Evolutionary conservation across 2,888 invertebrate genomes (phyloP).

Genomic region (Mayetiola destructor): DNA sequence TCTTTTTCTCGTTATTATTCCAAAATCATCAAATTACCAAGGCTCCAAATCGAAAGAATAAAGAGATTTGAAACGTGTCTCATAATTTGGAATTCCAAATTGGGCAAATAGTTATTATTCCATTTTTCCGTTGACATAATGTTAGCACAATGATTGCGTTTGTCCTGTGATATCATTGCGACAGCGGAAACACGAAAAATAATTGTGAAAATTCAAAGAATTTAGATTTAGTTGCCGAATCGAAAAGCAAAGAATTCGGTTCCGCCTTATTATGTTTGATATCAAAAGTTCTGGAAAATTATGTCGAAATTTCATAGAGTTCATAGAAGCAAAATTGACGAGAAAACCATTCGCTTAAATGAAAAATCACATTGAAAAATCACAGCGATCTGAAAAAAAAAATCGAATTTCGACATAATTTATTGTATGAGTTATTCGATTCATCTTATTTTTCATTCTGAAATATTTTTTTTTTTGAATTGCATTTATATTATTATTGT

Average conservation of each 20-base stretch:
- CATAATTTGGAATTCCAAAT: not conserved
- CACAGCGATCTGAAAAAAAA: not conserved
- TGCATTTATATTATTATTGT: too few species aligned
- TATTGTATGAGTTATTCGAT: too few species aligned
- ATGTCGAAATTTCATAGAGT: conserved; percentile 8
- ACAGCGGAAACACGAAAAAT: too few species aligned
- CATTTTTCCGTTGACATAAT: too few species aligned
- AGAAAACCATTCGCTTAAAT: not conserved
- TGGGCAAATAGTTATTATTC: not conserved
- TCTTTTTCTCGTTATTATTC: not conserved
- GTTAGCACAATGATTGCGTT: too few species aligned
- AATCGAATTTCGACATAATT: conserved; percentile 12
- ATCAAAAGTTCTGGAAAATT: not conserved
- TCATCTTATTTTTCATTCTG: too few species aligned
- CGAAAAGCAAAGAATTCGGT: not conserved
- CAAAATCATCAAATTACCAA: not conserved
- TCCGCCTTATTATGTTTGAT: not conserved
- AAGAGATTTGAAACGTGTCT: not conserved
- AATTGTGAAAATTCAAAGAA: too few species aligned
- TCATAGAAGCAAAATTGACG: not conserved
- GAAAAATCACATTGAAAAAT: not conserved
- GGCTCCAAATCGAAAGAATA: too few species aligned
- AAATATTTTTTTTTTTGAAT: too few species aligned
- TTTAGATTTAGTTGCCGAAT: conserved; percentile 4
- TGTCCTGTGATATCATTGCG: too few species aligned